phyloP scores from a whole-genome alignment of 1,140 invertebrate genomes.

The Condylostylus longicornis region DNA sequence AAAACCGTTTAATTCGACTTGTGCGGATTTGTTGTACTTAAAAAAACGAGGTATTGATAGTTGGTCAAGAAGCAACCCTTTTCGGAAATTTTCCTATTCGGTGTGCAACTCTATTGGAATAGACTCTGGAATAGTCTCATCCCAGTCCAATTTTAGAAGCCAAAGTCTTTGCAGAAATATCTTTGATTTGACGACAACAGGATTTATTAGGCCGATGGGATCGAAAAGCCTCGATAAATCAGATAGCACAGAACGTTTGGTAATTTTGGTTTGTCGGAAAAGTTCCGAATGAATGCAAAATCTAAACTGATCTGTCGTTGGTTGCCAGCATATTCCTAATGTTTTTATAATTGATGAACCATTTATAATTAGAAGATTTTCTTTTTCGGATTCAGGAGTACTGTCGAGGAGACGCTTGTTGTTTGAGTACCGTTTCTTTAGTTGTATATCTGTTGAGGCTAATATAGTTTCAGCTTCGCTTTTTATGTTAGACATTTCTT shows the following conservation, averaged over 20 bases:
- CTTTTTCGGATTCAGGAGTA: constrained; percentile 1
- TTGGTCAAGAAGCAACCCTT: constrained; percentile 3
- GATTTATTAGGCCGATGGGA: too few relatives aligned
- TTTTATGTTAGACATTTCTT: constrained; percentile 1
- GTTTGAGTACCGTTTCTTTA: constrained; percentile 9
- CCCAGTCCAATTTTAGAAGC: constrained; percentile 15
- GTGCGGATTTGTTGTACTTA: background rate
- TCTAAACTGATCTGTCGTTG: too few relatives aligned
- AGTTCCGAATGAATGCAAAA: too few relatives aligned
- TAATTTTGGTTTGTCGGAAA: too few relatives aligned
- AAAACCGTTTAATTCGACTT: too few relatives aligned
- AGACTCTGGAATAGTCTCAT: constrained; percentile 12
- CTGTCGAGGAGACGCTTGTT: constrained; percentile 1
- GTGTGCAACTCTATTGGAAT: constrained; percentile 11
- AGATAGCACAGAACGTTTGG: too few relatives aligned
- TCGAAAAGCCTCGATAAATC: too few relatives aligned
- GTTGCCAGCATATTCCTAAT: too few relatives aligned
- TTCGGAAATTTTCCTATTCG: constrained; percentile 11
- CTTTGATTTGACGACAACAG: constrained; percentile 17
- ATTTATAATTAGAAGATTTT: too few relatives aligned
- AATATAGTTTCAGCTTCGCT: constrained; percentile 1
- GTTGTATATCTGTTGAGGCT: constrained; percentile 1
- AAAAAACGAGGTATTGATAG: background rate
- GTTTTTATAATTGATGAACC: too few relatives aligned
- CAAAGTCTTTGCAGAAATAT: constrained; percentile 19